phyloP scores from a whole-genome alignment of 1,140 invertebrate genomes.

The Portunus trituberculatus region DNA sequence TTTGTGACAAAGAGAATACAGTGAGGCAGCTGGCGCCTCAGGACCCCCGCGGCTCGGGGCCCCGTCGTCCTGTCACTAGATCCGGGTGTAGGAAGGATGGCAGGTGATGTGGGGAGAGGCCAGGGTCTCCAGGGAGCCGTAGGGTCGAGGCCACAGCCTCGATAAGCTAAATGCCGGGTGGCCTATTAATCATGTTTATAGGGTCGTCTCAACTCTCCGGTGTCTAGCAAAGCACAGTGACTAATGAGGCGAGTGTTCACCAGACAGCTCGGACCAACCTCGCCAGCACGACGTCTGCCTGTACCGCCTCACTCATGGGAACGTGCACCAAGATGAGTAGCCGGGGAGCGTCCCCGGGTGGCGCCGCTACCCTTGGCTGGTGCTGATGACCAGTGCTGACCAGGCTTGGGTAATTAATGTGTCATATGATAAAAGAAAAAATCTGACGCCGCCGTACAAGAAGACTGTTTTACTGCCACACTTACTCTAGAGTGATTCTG shows the following conservation, averaged over 20 bases:
- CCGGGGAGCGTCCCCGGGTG: not conserved
- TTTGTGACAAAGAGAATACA: not conserved
- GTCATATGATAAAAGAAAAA: not conserved
- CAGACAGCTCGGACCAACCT: not conserved
- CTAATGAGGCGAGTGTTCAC: slow-evolving; percentile 34
- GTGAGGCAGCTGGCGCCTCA: not conserved
- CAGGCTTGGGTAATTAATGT: not conserved
- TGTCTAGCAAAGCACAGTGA: slow-evolving; percentile 27
- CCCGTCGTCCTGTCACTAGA: slow-evolving; percentile 15
- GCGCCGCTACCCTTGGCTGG: not conserved
- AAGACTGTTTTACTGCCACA: not conserved
- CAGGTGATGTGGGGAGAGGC: not conserved
- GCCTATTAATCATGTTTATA: slow-evolving; percentile 56
- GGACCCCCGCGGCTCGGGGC: not conserved
- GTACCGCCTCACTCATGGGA: not conserved
- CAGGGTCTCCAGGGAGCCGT: not conserved
- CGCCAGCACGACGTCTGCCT: not conserved
- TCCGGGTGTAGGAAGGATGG: slow-evolving; percentile 35
- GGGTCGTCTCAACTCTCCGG: not conserved
- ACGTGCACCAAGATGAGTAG: not conserved
- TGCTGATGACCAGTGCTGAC: not conserved
- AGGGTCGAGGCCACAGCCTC: not conserved
- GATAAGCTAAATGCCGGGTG: slow-evolving; percentile 45
- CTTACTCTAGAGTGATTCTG: not conserved
- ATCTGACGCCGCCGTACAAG: not conserved